Evolutionary conservation across 2,888 invertebrate species (phyloP), one percentile per base, ranked within the genome.

Genomic region (Sclerodermus sp.): DNA sequence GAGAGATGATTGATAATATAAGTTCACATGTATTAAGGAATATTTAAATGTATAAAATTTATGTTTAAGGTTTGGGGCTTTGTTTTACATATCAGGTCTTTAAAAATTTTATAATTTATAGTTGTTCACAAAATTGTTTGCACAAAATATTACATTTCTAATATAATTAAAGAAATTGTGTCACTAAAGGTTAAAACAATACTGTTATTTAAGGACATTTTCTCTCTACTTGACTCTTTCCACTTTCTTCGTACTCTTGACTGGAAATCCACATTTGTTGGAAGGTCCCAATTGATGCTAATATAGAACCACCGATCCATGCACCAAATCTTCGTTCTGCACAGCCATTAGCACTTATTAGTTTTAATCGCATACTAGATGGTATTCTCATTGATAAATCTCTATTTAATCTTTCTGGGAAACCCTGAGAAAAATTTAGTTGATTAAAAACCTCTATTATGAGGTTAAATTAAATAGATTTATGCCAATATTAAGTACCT

Each of bases 231-330:
- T 97, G 96, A 34, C 90, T 87, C 74, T 96, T 97, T 17, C 99
- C 99, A 0, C 91, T 91, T 75, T 99, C 99, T 71, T 99, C 97
- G 78, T 98, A 99, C 79, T 99, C 99, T 78, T 97, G 96, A 66
- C 96, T 96, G 0, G 96, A 96, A 66, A 99, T 95, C 99, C 99
- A 99, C 95, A 99, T 96, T 80, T 99, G 98, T 74, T 99, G 99
- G 83, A 99, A 99, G 15, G 97, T 96, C 6, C 99, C 98, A 71
- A 99, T 90, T 0, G 98, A 98, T 0, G 97, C 98, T 42, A 99
- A 81, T 68, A 99, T 99, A 0, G 98, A 99, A 2, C 99, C 99
- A 30, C 93, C 99, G 57, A 98, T 97, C 98, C 98, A 99, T 0
- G 97, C 90, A 4, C 97, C 97, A 80, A 96, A 98, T 48, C 96